A percentile compares a stretch with the other conserved stretches of the same genome.
Conservation (phyloP, 2,113 vertebrate species). For the Eidolon helvum region DNA sequence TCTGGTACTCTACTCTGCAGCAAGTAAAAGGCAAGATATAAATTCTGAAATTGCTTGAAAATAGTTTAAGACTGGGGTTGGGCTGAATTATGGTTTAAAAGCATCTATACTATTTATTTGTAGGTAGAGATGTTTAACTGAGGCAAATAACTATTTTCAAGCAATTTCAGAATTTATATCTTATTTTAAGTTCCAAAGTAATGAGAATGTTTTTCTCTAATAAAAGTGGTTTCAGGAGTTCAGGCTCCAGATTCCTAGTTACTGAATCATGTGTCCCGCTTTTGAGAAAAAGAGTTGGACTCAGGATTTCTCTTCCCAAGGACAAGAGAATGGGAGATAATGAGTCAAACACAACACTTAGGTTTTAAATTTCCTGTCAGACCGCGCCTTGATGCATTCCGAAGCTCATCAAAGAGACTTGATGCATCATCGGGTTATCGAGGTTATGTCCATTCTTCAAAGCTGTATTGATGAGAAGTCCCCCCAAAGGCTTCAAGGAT, state of each 20-base stretch:
- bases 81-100: neutral
- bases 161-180: constrained; percentile 1
- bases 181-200: constrained; percentile 5
- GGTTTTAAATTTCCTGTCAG: neutral
- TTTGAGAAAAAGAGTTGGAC: neutral
- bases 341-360: neutral
- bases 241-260: neutral
- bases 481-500: neutral
- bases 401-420: neutral
- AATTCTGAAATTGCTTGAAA: neutral
- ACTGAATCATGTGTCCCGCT: neutral
- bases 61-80: neutral
- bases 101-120: neutral
- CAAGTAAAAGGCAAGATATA: neutral
- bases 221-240: neutral
- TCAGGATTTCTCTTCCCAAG: neutral
- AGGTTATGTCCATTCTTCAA: neutral
- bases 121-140: neutral
- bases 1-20: neutral
- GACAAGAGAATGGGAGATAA: neutral
- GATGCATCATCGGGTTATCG: rapidly evolving
- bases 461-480: neutral
- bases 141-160: neutral
- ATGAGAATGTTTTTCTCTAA: constrained; percentile 20
- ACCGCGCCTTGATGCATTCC: neutral